A percentile compares a stretch with the other conserved stretches of the same genome.
Conservation (phyloP, 2,888 invertebrate genomes). For the Tuberolachnus salignus region DNA sequence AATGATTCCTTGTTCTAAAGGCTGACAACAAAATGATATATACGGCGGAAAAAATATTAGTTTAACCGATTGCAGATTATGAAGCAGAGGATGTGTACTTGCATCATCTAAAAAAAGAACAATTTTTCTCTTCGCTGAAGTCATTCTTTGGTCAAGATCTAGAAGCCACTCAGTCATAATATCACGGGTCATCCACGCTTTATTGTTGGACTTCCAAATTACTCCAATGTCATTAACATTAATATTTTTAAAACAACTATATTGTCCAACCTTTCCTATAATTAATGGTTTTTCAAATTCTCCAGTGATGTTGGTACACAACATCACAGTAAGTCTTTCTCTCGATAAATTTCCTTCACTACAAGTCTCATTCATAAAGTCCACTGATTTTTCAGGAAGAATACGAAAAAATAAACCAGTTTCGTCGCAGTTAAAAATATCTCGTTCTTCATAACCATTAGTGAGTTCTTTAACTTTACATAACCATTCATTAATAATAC, state of each 20-base stretch:
- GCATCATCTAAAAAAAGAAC: slow-evolving; percentile 51
- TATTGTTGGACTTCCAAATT: slow-evolving; percentile 31
- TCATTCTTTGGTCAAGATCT: slow-evolving; percentile 39
- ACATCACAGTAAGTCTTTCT: slow-evolving; percentile 36
- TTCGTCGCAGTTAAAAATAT: slow-evolving; percentile 51
- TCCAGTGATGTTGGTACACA: slow-evolving; percentile 39
- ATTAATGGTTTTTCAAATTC: slow-evolving; percentile 51
- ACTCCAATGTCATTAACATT: slow-evolving; percentile 7
- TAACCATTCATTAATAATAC: slow-evolving; percentile 31
- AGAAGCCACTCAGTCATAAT: slow-evolving; percentile 53
- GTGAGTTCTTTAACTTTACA: slow-evolving; percentile 9
- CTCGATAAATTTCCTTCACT: slow-evolving; percentile 48
- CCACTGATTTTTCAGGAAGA: slow-evolving; percentile 22
- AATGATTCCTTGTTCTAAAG: slow-evolving; percentile 23
- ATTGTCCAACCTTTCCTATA: slow-evolving; percentile 40
- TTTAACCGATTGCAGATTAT: slow-evolving; percentile 37
- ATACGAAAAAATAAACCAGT: slow-evolving; percentile 43
- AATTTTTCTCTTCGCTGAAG: slow-evolving; percentile 39
- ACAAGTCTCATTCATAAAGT: slow-evolving; percentile 29
- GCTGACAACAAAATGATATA: slow-evolving; percentile 20
- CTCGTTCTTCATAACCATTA: slow-evolving; percentile 33
- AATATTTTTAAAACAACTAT: slow-evolving; percentile 34
- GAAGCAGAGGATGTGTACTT: slow-evolving; percentile 20
- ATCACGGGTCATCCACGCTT: slow-evolving; percentile 49
- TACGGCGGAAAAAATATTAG: slow-evolving; percentile 48